Evolutionary conservation across 2,113 vertebrate genomes (phyloP).

Genomic region (Dipodomys merriami): DNA sequence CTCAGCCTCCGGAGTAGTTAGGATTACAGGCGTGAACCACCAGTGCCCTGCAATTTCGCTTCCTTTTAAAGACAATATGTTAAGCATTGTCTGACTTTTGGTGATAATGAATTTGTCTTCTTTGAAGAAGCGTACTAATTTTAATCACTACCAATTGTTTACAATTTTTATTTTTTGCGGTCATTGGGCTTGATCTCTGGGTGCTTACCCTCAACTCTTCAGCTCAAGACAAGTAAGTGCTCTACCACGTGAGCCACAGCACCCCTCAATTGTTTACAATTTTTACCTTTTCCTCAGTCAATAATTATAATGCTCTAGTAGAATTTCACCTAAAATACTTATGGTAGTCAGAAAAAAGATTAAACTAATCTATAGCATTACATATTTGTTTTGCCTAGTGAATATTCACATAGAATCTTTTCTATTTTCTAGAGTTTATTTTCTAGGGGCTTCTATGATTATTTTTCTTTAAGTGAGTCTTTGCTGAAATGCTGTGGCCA

Average conservation of each 20-base stretch:
- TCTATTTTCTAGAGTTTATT: background rate
- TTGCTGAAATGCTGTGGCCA: background rate
- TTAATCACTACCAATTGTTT: too few relatives aligned
- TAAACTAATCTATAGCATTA: slow-evolving; percentile 59
- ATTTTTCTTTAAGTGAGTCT: background rate
- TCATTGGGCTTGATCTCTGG: too few relatives aligned
- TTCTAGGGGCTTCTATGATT: background rate
- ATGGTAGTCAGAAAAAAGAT: background rate
- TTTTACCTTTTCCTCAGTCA: background rate
- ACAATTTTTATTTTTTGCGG: too few relatives aligned
- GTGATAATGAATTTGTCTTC: background rate
- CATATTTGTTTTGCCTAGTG: slow-evolving; percentile 41
- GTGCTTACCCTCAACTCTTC: too few relatives aligned
- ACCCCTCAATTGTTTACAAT: too few relatives aligned
- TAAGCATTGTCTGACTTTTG: background rate
- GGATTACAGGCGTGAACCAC: too few relatives aligned
- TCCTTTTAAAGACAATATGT: background rate
- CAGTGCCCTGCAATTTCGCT: too few relatives aligned
- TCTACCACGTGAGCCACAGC: too few relatives aligned
- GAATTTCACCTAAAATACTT: slow-evolving; percentile 36
- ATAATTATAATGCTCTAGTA: slow-evolving; percentile 49
- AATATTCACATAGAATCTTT: background rate
- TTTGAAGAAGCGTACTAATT: background rate
- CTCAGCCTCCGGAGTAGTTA: too few relatives aligned
- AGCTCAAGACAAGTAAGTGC: too few relatives aligned